Conservation (phyloP, 2,113 vertebrate species). For the Eretmochelys imbricata region DNA sequence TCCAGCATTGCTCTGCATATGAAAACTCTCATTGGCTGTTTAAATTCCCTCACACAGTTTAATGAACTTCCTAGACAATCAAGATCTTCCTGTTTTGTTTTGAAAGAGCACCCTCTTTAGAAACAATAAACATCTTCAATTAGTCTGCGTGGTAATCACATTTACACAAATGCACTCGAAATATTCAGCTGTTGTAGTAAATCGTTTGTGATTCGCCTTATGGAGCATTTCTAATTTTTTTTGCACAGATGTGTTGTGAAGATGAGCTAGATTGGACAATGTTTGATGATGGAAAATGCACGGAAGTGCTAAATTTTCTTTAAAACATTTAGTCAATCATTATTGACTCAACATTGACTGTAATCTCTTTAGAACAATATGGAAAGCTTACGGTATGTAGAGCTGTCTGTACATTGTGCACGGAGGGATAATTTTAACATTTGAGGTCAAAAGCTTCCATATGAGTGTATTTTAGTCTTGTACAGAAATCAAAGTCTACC, state of each 20-base stretch:
- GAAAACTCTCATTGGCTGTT: slow-evolving; percentile 52
- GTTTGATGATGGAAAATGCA: not conserved
- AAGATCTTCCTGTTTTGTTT: slow-evolving; percentile 62
- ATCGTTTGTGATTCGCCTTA: not conserved
- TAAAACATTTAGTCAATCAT: not conserved
- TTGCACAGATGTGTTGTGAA: not conserved
- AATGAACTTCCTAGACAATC: slow-evolving; percentile 66
- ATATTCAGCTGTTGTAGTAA: not conserved
- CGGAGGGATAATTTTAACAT: not conserved
- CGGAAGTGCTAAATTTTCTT: not conserved
- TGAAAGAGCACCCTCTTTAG: slow-evolving; percentile 57
- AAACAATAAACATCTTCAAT: slow-evolving; percentile 53
- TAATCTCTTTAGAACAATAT: not conserved
- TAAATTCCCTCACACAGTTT: slow-evolving; percentile 67
- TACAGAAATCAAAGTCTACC: not conserved
- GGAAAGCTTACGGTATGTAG: not conserved
- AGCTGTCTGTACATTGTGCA: not conserved
- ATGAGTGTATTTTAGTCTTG: not conserved
- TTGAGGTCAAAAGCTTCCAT: slow-evolving; percentile 16
- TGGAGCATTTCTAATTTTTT: not conserved
- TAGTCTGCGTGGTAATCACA: slow-evolving; percentile 46
- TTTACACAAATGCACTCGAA: slow-evolving; percentile 6
- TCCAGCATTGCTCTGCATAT: not conserved
- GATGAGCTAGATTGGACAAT: not conserved
- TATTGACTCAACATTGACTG: not conserved